Base-by-base conservation (phyloP, 1,140 invertebrate species). In the Drosophila tropicalis region DNA sequence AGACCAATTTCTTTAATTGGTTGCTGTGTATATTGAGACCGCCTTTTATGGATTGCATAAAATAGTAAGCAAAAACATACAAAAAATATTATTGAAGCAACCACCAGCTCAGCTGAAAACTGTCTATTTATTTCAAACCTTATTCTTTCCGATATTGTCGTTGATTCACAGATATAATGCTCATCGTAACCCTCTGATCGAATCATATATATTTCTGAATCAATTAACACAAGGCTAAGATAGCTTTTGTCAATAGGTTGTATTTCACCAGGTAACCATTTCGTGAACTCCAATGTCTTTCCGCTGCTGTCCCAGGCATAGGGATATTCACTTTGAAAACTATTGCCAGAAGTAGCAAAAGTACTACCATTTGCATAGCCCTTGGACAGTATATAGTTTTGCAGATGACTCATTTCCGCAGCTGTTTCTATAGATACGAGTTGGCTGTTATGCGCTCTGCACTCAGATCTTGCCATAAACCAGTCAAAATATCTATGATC, bases 321-420 rank as follows among this genome's bases (percentile, higher is more conserved):
- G 1, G 64, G 55, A 13, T 22, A 10, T 0, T n/a, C 32, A 0
- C 54, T 67, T 1, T 57, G 1, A 9, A 65, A 78, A 32, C 56
- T 85, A 22, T 74, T n/a, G 1, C 73, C 81, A 1, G 81, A 81
- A 5, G 81, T 85, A 9, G 64, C 41, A 12, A 85, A 85, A 1
- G 57, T 70, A n/a, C 64, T 81, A 5, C 78, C 82, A 32, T 86
- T 67, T 15, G 29, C 5, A 64, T 65, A 81, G 0, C 62, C 67
- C 17, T 47, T 41, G 0, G 22, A 25, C 0, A 41, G 2, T 9
- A 86, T 55, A 65, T 74, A 86, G 0, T 22, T 5, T 15, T 71
- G 57, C 3, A 86, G 41, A 0, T 29, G 7, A 0, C 1, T 1
- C 34, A 86, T 22, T 25, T 81, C 55, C 1, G 54, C 19, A 0